A percentile compares a stretch with the other conserved stretches of the same genome.
Conservation (phyloP, 2,113 vertebrate species). For the Leiothrix lutea region DNA sequence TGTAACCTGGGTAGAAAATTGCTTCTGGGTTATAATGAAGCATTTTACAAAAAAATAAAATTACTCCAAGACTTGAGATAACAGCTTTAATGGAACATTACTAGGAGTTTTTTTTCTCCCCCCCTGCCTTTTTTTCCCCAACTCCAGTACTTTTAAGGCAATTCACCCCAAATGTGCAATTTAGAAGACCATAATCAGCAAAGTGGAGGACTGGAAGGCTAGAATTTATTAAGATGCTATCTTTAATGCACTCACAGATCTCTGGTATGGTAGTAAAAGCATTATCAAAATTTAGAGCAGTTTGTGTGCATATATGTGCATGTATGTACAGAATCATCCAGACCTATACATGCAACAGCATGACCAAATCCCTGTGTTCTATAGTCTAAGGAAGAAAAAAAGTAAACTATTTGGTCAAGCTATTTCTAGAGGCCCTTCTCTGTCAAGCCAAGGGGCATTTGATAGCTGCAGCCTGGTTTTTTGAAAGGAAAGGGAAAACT, state of each 20-base stretch:
- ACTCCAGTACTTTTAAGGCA: background rate
- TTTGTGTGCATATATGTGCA: background rate
- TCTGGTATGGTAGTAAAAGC: background rate
- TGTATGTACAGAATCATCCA: background rate
- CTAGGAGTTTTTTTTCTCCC: accelerated
- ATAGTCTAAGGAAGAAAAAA: background rate
- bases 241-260: background rate
- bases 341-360: background rate
- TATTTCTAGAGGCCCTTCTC: background rate
- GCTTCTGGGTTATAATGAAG: background rate
- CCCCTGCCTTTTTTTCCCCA: accelerated
- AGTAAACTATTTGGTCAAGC: background rate
- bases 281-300: background rate
- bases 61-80: background rate
- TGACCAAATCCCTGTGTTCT: background rate
- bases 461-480: background rate
- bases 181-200: background rate
- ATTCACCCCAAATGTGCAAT: background rate
- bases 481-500: background rate
- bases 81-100: background rate
- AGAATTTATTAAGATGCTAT: background rate
- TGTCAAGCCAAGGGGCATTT: background rate
- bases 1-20: background rate
- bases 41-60: background rate
- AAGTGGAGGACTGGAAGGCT: background rate